phyloP scores from a whole-genome alignment of 2,113 vertebrate species.

The Sisor rabdophorus region DNA sequence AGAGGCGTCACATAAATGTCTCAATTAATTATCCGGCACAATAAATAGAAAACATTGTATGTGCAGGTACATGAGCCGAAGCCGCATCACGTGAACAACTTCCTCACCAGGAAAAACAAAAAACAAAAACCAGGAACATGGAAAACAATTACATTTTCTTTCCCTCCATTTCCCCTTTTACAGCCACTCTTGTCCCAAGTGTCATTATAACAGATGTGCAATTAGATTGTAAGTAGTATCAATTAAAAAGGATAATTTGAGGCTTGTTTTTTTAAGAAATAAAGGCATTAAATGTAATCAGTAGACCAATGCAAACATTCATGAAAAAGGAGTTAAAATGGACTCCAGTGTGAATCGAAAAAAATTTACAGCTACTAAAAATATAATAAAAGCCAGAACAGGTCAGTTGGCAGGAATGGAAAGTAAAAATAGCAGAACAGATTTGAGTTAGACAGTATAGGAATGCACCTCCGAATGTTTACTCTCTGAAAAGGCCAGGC shows the following conservation, averaged over 20 bases:
- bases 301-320: neutral
- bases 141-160: neutral
- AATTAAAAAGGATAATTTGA: constrained; percentile 12
- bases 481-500: constrained; percentile 13
- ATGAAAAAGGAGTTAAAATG: neutral
- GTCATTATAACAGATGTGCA: constrained; percentile 29
- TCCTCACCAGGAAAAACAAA: neutral
- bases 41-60: constrained; percentile 6
- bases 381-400: neutral
- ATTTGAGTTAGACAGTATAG: constrained; percentile 5
- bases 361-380: neutral
- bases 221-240: constrained; percentile 26
- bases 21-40: neutral
- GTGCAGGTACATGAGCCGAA: neutral
- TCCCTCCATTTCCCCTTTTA: constrained; percentile 12
- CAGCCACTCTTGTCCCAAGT: constrained; percentile 5
- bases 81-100: neutral
- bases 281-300: neutral
- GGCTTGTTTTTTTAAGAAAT: neutral
- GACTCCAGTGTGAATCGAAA: neutral
- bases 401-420: neutral
- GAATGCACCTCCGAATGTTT: neutral
- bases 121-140: neutral
- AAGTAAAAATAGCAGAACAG: neutral
- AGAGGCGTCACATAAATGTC: neutral